A percentile compares a stretch with the other conserved stretches of the same genome.
These are phyloP conservation scores for Tenodera sinensis DNA, from an alignment of 2,888 invertebrate genomes.

Conservation along the genomic window DNA sequence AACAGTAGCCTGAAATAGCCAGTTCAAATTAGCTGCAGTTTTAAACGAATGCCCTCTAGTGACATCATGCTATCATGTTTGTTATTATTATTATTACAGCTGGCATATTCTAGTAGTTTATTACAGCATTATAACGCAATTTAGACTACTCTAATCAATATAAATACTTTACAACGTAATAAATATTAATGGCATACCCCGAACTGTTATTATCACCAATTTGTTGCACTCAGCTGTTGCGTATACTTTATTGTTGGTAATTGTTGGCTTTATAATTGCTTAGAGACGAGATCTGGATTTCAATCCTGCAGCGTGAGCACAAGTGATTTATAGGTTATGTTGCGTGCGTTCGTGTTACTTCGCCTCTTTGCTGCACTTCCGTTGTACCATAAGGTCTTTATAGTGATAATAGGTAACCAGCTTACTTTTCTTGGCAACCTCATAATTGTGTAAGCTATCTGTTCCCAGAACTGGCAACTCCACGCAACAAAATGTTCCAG, in stretches of 20 bases:
- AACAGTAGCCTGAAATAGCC: neutral
- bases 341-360: neutral
- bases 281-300: neutral
- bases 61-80: neutral
- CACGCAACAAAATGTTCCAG: too few species aligned
- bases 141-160: neutral
- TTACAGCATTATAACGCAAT: neutral
- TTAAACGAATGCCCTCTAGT: neutral
- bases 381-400: neutral
- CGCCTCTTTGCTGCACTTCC: neutral
- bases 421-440: too few species aligned
- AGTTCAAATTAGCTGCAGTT: neutral
- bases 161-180: neutral
- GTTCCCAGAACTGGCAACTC: too few species aligned
- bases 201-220: neutral
- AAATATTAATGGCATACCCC: neutral
- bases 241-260: neutral
- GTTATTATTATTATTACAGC: neutral
- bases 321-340: neutral
- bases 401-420: neutral
- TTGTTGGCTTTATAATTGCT: neutral
- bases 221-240: neutral
- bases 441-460: too few species aligned
- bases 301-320: neutral
- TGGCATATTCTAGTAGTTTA: neutral